Base-by-base conservation (phyloP, 2,113 vertebrate genomes). In the Micronycteris hirsuta region DNA sequence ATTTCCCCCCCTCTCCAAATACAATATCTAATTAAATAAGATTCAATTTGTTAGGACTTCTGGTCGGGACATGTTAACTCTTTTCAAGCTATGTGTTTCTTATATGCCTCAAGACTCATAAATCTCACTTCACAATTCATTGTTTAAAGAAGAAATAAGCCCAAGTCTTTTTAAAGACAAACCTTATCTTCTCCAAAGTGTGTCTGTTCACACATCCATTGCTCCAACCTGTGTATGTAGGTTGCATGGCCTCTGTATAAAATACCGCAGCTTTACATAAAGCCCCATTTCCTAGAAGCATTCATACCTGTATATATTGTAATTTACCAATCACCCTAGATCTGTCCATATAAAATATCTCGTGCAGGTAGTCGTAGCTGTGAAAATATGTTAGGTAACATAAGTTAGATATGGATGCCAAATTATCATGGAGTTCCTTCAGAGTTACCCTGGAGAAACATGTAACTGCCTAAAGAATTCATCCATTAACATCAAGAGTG, bases 11-110 rank as follows among this genome's bases (percentile, higher is more conserved):
- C 93, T 26, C 67, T 94, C 96, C 93, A 95, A 98, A 98, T 98
- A 98, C 96, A 97, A 97, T 98, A 98, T 97, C 98, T 98, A 98
- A 99, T 98, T 98, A 98, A 98, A 98, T 98, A 98, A 98, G 97
- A 98, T 98, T 98, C 97, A 98, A 96, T 98, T 98, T 98, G 91
- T 92, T 87, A 93, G 61, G 97, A 98, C 97, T 98, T 98, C 96
- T 98, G 97, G 97, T 97, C 97, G 95, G 97, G 96, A 96, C 90
- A 56, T 97, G 95, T 98, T 98, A 98, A 98, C 98, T 98, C 98
- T 98, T 98, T 98, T 95, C 97, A 98, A 96, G 96, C 98, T 98
- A n/a, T n/a, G 86, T 63, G 93, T 74, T 92, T 76, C 96, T 93
- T 97, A 38, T 26, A 0, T 83, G 43, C 89, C 47, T 84, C 61